These are phyloP conservation scores for Xenus cinereus DNA, from an alignment of 2,113 vertebrate species.

Conservation along the genomic window DNA sequence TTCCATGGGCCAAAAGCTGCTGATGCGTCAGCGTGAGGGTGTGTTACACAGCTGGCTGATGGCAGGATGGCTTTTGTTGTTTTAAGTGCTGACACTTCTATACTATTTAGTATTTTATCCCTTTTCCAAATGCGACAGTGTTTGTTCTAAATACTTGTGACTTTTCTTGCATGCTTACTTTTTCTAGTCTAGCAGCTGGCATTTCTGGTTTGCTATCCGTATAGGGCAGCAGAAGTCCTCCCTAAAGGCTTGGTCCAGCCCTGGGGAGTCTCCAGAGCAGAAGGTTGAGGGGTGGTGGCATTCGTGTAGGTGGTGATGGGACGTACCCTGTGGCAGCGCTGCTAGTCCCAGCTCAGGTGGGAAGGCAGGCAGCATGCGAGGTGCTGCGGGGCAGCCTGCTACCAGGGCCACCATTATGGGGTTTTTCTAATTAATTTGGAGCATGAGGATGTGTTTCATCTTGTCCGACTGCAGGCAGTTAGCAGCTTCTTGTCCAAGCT, in stretches of 20 bases:
- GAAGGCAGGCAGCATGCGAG: accelerated
- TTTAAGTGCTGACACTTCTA: background rate
- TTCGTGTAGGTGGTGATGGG: background rate
- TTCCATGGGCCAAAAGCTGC: background rate
- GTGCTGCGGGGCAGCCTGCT: background rate
- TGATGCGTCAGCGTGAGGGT: background rate
- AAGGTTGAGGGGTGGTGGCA: background rate
- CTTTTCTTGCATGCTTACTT: background rate
- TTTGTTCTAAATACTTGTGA: background rate
- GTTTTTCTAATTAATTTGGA: background rate
- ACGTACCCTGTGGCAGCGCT: background rate
- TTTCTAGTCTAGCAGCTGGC: background rate
- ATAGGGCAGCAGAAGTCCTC: background rate
- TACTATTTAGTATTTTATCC: background rate
- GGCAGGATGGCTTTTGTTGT: background rate
- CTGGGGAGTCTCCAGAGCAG: background rate
- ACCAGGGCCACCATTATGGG: accelerated
- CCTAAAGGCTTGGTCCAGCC: background rate
- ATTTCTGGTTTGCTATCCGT: background rate
- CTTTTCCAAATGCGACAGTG: background rate
- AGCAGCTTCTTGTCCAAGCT: slow-evolving; percentile 3
- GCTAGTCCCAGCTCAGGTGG: background rate
- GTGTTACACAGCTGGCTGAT: background rate
- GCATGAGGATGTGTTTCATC: background rate
- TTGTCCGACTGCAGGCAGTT: background rate